Evolutionary conservation across 2,797 vertebrate genomes (phyloP).

Genomic region (Centroberyx gerrardi): DNA sequence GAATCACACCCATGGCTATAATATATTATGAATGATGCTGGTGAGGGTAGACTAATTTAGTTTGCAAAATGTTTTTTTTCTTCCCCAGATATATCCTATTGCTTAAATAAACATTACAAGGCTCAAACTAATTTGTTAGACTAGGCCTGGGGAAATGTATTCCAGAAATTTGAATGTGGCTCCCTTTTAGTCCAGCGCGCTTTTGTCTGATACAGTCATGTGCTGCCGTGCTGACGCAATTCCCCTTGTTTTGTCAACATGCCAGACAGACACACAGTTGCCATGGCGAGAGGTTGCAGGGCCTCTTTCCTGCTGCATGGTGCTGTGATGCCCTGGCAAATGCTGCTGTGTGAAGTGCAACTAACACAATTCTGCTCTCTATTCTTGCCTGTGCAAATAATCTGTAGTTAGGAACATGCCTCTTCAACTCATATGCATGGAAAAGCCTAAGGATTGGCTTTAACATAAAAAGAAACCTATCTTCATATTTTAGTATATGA

Average conservation of each 20-base stretch:
- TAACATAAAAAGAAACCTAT: constrained; percentile 24
- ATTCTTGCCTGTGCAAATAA: constrained; percentile 15
- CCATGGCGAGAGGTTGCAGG: constrained; percentile 57
- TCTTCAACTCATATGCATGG: constrained; percentile 62
- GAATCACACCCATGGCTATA: constrained; percentile 65
- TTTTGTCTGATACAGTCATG: constrained; percentile 46
- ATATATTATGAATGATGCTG: constrained; percentile 70
- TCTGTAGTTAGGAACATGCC: constrained; percentile 25
- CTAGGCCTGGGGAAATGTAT: constrained; percentile 52
- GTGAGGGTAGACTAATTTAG: constrained; percentile 48
- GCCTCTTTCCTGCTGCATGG: constrained; percentile 52
- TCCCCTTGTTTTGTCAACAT: constrained; percentile 56
- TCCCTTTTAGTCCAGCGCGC: constrained; percentile 40
- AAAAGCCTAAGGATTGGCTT: constrained; percentile 24
- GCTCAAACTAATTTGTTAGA: constrained; percentile 57
- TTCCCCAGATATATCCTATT: constrained; percentile 47
- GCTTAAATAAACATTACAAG: constrained; percentile 61
- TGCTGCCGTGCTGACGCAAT: constrained; percentile 45
- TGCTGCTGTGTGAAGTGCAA: constrained; percentile 51
- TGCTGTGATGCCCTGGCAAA: constrained; percentile 44
- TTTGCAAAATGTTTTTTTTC: constrained; percentile 31
- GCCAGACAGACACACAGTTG: constrained; percentile 52
- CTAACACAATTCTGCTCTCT: constrained; percentile 58
- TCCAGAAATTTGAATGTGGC: constrained; percentile 32
- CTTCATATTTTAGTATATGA: constrained; percentile 32